Conservation (phyloP, 2,113 vertebrate genomes). For the Nicator chloris region DNA sequence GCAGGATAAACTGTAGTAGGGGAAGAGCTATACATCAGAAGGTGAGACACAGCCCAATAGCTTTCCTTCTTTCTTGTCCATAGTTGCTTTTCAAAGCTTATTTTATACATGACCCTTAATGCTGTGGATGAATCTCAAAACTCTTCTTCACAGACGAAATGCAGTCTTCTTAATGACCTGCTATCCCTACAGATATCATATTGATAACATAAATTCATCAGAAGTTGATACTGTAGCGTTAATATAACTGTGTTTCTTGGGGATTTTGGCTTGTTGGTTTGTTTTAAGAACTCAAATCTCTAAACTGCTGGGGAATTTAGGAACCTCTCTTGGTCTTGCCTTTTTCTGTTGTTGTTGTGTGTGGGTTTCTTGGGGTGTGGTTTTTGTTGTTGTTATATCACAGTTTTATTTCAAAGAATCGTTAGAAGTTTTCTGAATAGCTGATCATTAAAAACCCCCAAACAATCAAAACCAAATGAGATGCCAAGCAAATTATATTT, state of each 20-base stretch:
- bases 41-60: neutral
- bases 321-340: neutral
- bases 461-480: neutral
- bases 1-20: neutral
- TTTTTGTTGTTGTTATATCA: neutral
- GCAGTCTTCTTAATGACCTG: neutral
- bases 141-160: neutral
- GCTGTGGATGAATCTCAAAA: neutral
- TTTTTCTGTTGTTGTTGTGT: neutral
- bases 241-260: neutral
- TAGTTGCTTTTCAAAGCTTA: neutral
- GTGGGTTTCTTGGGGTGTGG: neutral
- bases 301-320: neutral
- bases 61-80: neutral
- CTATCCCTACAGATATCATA: neutral
- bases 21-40: neutral
- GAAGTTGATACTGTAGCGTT: neutral
- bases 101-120: neutral
- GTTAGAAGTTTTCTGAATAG: constrained; percentile 30
- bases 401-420: neutral
- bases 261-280: neutral
- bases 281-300: neutral
- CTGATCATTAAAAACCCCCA: neutral
- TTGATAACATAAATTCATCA: neutral
- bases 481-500: neutral